Evolutionary conservation across 2,797 vertebrate species (phyloP).

Genomic region (Halcyon chelicuti): DNA sequence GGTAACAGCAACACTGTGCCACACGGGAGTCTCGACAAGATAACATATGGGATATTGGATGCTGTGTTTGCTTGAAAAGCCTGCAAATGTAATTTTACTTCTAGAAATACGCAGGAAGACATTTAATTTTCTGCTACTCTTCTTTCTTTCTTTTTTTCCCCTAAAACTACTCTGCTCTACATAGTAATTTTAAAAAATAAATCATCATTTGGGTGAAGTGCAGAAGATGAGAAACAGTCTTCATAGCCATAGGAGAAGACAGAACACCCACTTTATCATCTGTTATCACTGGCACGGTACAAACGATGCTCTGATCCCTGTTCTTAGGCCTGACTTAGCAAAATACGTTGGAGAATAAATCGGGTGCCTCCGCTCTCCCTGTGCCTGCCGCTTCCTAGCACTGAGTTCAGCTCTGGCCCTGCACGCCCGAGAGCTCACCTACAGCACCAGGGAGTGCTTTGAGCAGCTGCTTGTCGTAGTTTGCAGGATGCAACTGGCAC

Average conservation of each 20-base stretch:
- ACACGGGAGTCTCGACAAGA: not conserved
- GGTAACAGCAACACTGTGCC: not conserved
- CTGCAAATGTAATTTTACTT: not conserved
- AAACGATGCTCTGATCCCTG: conserved; percentile 4
- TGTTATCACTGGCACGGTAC: not conserved
- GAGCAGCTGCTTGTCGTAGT: conserved; percentile 10
- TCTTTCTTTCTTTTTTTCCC: not conserved
- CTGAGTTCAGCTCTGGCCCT: not conserved
- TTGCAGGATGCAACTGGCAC: not conserved
- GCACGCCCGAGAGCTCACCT: not conserved
- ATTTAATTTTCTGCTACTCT: not conserved
- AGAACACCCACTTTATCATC: not conserved
- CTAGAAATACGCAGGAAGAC: not conserved
- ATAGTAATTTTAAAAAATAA: not conserved
- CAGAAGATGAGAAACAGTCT: not conserved
- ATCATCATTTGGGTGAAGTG: not conserved
- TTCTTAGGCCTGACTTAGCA: conserved; percentile 34
- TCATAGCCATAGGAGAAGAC: not conserved
- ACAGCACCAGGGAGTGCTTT: not conserved
- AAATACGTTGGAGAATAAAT: not conserved
- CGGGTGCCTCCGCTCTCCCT: not conserved
- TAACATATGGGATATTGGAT: accelerated
- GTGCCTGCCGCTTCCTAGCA: conserved; percentile 50
- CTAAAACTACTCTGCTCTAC: not conserved
- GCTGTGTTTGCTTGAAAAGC: not conserved